phyloP scores from a whole-genome alignment of 1,140 invertebrate genomes.

The Dreissena rostriformis region DNA sequence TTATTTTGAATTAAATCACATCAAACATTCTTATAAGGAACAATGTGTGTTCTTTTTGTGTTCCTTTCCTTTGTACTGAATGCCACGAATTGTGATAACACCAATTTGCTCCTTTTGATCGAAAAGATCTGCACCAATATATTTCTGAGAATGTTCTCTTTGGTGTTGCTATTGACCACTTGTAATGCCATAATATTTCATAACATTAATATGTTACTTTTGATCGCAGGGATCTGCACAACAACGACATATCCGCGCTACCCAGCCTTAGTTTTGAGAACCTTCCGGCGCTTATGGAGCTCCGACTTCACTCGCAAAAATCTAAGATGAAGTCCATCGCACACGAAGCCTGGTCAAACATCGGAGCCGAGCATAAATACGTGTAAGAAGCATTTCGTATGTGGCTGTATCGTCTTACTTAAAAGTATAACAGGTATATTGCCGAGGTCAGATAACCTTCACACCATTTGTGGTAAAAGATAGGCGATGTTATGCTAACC shows the following conservation, averaged over 20 bases:
- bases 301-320: slow-evolving; percentile 57
- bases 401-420: too few relatives aligned
- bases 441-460: too few relatives aligned
- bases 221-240: slow-evolving; percentile 51
- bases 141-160: neutral
- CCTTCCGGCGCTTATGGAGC: slow-evolving; percentile 48
- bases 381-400: slow-evolving; percentile 24
- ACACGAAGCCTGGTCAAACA: slow-evolving; percentile 51
- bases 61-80: too few relatives aligned
- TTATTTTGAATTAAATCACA: too few relatives aligned
- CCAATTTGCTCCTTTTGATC: too few relatives aligned
- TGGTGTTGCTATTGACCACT: neutral
- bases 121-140: too few relatives aligned
- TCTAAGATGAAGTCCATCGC: slow-evolving; percentile 53
- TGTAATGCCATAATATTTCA: neutral
- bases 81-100: too few relatives aligned
- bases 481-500: too few relatives aligned
- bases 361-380: slow-evolving; percentile 44
- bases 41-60: too few relatives aligned
- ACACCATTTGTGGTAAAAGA: too few relatives aligned
- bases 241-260: slow-evolving; percentile 46
- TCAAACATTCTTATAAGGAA: too few relatives aligned
- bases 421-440: too few relatives aligned
- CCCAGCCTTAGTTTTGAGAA: slow-evolving; percentile 51
- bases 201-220: neutral